Conservation (phyloP, 2,888 invertebrate species). For the Lithophane semibrunnea region DNA sequence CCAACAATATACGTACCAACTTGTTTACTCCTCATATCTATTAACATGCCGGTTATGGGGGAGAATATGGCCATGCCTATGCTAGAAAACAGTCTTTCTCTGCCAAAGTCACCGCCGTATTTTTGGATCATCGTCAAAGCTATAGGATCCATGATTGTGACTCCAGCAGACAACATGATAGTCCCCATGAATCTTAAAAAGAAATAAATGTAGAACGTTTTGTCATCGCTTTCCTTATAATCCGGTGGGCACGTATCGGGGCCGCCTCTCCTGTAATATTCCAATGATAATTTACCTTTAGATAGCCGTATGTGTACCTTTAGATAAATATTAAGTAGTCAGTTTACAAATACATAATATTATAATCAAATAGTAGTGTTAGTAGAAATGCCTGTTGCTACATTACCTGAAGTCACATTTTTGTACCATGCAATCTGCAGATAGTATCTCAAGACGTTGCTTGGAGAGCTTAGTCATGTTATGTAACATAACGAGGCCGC, state of each 20-base stretch:
- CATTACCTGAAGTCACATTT: constrained; percentile 93
- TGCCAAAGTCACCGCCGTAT: constrained; percentile 95
- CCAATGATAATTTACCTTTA: constrained; percentile 76
- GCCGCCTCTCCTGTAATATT: constrained; percentile 91
- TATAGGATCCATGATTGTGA: constrained; percentile 97
- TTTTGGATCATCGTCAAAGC: constrained; percentile 96
- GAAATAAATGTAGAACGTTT: constrained; percentile 96
- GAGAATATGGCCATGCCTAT: constrained; percentile 96
- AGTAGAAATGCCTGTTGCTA: constrained; percentile 49
- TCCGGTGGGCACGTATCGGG: constrained; percentile 95
- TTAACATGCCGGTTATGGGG: constrained; percentile 94
- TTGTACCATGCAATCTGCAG: constrained; percentile 94
- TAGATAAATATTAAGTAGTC: constrained; percentile 73
- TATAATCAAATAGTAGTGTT: constrained; percentile 67
- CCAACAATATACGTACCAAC: constrained; percentile 83
- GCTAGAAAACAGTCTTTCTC: constrained; percentile 95
- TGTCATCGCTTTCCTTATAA: constrained; percentile 94
- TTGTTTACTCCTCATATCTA: constrained; percentile 93
- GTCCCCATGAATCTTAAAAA: constrained; percentile 94
- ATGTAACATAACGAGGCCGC: constrained; percentile 92
- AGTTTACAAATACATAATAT: constrained; percentile 71
- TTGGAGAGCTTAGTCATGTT: constrained; percentile 91
- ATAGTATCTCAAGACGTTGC: constrained; percentile 90
- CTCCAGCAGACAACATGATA: constrained; percentile 95
- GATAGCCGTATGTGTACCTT: constrained; percentile 73